Conservation (phyloP, 2,113 vertebrate species). For the Tichodroma muraria region DNA sequence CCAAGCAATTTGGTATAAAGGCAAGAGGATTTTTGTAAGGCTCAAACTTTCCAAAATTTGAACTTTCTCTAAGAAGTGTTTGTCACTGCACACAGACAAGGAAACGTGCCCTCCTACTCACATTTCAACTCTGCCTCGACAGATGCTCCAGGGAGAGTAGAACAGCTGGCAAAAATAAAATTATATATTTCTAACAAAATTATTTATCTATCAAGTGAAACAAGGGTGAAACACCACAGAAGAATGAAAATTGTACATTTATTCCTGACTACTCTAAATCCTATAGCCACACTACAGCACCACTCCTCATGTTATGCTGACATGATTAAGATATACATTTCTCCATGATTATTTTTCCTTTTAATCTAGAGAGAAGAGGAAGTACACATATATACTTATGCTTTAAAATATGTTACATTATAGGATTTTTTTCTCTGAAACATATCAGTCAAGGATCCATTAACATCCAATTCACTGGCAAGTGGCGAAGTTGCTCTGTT, state of each 20-base stretch:
- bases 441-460: not conserved
- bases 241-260: not conserved
- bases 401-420: not conserved
- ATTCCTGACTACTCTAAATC: not conserved
- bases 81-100: not conserved
- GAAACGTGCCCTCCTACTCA: not conserved
- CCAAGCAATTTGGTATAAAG: not conserved
- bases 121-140: conserved; percentile 10
- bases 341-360: not conserved
- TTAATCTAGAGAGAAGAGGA: not conserved
- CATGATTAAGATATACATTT: not conserved
- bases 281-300: not conserved
- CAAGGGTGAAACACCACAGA: not conserved
- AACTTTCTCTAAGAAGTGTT: not conserved
- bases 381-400: not conserved
- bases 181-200: conserved; percentile 5
- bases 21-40: not conserved
- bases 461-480: not conserved
- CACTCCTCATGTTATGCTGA: not conserved
- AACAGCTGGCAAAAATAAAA: conserved; percentile 7
- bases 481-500: not conserved
- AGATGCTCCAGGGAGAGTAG: not conserved
- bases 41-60: not conserved
- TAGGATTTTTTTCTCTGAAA: not conserved
- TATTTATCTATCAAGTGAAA: not conserved